Conservation (phyloP, 2,113 vertebrate genomes). For the Malurus cyaneus region DNA sequence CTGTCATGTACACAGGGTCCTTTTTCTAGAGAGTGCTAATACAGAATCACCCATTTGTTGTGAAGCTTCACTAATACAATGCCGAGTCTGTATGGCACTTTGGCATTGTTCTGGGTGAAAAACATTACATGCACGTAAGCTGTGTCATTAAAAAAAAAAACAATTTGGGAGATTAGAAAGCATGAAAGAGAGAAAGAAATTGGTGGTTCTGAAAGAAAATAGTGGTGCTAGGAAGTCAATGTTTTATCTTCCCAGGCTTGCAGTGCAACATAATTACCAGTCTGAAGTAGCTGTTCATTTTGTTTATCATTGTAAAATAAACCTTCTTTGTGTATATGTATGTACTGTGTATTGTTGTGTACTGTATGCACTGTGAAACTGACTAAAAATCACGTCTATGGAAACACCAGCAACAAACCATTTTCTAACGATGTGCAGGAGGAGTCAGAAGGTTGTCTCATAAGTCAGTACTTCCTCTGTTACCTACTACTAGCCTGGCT, state of each 20-base stretch:
- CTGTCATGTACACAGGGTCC: neutral
- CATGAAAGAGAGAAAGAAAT: neutral
- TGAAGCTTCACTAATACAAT: neutral
- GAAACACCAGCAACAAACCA: neutral
- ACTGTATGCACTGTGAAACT: neutral
- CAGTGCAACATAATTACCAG: neutral
- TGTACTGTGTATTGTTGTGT: too few species aligned
- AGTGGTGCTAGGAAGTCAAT: neutral
- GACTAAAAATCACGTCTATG: neutral
- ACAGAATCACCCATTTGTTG: neutral
- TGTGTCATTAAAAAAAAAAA: neutral
- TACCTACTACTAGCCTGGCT: neutral
- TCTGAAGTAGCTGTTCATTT: neutral
- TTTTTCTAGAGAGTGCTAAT: neutral
- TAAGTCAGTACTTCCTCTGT: neutral
- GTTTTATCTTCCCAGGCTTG: neutral
- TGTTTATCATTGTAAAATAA: neutral
- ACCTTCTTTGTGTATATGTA: neutral
- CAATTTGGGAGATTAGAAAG: neutral
- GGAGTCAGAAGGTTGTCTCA: neutral
- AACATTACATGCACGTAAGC: neutral
- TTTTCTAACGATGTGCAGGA: neutral
- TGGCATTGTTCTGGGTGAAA: slow-evolving; percentile 16
- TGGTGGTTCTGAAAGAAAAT: neutral
- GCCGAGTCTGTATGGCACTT: neutral